These are phyloP conservation scores for Charaxes varanes DNA, from an alignment of 1,140 invertebrate species.

Conservation along the genomic window DNA sequence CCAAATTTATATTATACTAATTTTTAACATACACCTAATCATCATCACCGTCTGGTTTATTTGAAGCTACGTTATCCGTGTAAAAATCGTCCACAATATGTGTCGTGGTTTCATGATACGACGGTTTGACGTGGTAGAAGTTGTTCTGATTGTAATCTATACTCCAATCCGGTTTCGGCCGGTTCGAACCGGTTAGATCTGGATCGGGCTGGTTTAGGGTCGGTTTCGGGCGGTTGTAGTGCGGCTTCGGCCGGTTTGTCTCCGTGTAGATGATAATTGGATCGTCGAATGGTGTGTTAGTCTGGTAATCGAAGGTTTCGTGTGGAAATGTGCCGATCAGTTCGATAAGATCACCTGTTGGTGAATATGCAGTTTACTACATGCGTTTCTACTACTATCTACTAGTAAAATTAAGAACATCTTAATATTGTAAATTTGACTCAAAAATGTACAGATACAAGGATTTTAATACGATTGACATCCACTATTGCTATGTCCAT, in stretches of 20 bases:
- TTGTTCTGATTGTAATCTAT: constrained; percentile 48
- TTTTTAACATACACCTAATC: too few species aligned
- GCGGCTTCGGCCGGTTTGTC: constrained; percentile 44
- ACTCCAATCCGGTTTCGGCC: constrained; percentile 49
- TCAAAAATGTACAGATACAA: too few species aligned
- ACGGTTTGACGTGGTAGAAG: constrained; percentile 69
- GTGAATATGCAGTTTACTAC: constrained; percentile 9
- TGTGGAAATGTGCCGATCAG: constrained; percentile 76
- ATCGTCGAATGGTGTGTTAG: constrained; percentile 68
- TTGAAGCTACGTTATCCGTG: constrained; percentile 31
- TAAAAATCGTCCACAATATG: constrained; percentile 48
- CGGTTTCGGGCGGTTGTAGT: constrained; percentile 51
- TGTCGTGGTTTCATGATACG: constrained; percentile 66
- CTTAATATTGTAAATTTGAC: too few species aligned
- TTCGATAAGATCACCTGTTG: constrained; percentile 76
- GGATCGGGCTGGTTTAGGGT: constrained; percentile 36
- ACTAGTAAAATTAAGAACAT: too few species aligned
- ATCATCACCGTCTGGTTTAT: constrained; percentile 46
- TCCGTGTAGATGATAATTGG: constrained; percentile 72
- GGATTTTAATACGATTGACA: too few species aligned
- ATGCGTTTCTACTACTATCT: too few species aligned
- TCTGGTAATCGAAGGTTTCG: constrained; percentile 63
- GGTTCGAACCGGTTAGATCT: constrained; percentile 30
- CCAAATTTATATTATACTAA: too few species aligned
- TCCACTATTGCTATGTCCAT: too few species aligned